Conservation (phyloP, 2,113 vertebrate genomes). For the Ceyx cyanopectus region DNA sequence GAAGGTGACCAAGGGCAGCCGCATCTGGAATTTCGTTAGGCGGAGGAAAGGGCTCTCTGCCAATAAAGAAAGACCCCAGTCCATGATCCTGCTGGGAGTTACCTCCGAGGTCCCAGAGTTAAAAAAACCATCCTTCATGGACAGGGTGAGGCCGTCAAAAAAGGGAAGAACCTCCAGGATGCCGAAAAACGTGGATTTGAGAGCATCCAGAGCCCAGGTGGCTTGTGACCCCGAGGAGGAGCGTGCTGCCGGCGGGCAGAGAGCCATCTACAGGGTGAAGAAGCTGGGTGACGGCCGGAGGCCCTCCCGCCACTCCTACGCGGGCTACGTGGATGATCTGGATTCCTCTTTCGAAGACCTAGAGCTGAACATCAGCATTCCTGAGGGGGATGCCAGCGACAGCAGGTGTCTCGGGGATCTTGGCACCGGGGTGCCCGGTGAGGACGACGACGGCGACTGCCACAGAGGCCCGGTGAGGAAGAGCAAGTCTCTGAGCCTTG, state of each 20-base stretch:
- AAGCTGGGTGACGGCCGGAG: conserved; percentile 70
- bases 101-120: conserved; percentile 48
- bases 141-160: conserved; percentile 87
- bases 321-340: conserved; percentile 83
- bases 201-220: conserved; percentile 74
- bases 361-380: conserved; percentile 74
- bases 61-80: conserved; percentile 84
- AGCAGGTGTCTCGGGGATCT: conserved; percentile 69
- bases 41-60: conserved; percentile 79
- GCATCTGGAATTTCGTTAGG: conserved; percentile 90
- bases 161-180: conserved; percentile 79
- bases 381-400: conserved; percentile 67
- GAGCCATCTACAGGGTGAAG: conserved; percentile 68
- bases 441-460: conserved; percentile 70
- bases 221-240: conserved; percentile 69
- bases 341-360: conserved; percentile 88
- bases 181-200: conserved; percentile 69
- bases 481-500: conserved; percentile 74
- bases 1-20: conserved; percentile 77
- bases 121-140: conserved; percentile 87
- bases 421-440: conserved; percentile 55
- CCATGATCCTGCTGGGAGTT: conserved; percentile 89
- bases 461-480: conserved; percentile 73
- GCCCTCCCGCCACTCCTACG: conserved; percentile 88
- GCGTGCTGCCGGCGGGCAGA: conserved; percentile 50